Conservation (phyloP, 92 coral and sea anemone genomes). For the Porites divaricata region DNA sequence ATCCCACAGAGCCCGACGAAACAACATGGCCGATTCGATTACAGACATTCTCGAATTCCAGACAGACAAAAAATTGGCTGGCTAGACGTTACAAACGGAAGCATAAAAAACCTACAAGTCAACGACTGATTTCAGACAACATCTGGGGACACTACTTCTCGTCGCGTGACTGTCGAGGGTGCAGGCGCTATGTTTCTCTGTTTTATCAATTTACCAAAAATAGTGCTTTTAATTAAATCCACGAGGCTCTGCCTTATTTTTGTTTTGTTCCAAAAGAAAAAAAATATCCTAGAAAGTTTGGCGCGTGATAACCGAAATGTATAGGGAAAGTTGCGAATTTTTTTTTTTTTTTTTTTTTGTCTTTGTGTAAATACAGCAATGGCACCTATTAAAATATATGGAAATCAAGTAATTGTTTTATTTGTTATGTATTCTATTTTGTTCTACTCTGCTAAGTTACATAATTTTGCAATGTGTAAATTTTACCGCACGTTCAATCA, state of each 20-base stretch:
- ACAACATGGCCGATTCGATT: conserved; percentile 27
- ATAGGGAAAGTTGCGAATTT: neutral
- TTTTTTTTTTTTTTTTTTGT: too few relatives aligned
- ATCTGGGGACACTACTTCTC: conserved; percentile 5
- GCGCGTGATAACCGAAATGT: neutral
- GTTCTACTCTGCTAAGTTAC: too few relatives aligned
- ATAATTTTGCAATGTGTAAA: too few relatives aligned
- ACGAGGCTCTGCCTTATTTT: neutral
- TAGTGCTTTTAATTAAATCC: too few relatives aligned
- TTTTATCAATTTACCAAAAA: neutral
- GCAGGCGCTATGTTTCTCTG: neutral
- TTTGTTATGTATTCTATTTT: too few relatives aligned
- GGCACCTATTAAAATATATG: too few relatives aligned
- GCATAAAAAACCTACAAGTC: conserved; percentile 3
- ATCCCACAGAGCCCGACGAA: conserved; percentile 43
- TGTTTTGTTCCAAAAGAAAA: neutral
- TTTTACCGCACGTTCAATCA: too few relatives aligned
- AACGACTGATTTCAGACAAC: neutral
- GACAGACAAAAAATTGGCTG: conserved; percentile 47
- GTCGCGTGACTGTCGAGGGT: conserved; percentile 20
- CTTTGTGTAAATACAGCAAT: too few relatives aligned
- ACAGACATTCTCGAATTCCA: conserved; percentile 48
- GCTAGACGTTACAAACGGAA: conserved; percentile 34
- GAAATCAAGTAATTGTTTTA: too few relatives aligned
- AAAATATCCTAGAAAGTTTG: neutral